Base-by-base conservation (phyloP, 2,797 vertebrate genomes). In the Pseudochirops cupreus region DNA sequence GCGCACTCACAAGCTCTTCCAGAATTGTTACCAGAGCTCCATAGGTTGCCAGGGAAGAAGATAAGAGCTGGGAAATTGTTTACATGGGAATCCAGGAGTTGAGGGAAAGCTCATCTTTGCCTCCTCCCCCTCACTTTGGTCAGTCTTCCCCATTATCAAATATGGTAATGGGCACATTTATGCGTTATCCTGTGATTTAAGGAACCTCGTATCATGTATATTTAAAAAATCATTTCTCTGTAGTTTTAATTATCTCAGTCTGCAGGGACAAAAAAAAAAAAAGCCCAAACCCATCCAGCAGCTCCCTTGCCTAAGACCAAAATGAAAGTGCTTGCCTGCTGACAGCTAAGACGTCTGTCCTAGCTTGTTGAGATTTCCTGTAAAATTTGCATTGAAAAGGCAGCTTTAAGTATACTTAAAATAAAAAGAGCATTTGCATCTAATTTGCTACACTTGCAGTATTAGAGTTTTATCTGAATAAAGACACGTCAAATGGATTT, bases 401-500 rank as follows among this genome's bases (percentile, higher is more conserved):
- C 98, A 99, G 99, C 99, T 99, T 98, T 99, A 99, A 99, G 99
- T 99, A 99, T 99, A 99, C 98, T 98, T 99, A 99, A 99, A 99
- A 99, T 99, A 99, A 99, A 99, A 99, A 99, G 98, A 99, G 99
- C 99, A 99, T 99, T 99, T 99, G 99, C 99, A 99, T 99, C 99
- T 99, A 98, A 99, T 99, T 99, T 99, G 99, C 99, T 99, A 99
- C 99, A 99, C 99, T 99, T 99, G 99, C 99, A 99, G 99, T 99
- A 99, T 99, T 99, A 99, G 99, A 99, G 99, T 99, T 99, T 99
- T 99, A 99, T 99, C 99, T 99, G 99, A 99, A 99, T 99, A 99
- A 99, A 99, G 99, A 99, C 99, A 99, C 99, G 99, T 99, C 99
- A 99, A 99, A 99, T 99, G 99, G 99, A 99, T 99, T 99, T 99